Percentiles rank a stretch among this genome's conserved stretches.
Evolutionary conservation across 2,888 invertebrate species (phyloP).

Genomic region (Amphipyra berbera): DNA sequence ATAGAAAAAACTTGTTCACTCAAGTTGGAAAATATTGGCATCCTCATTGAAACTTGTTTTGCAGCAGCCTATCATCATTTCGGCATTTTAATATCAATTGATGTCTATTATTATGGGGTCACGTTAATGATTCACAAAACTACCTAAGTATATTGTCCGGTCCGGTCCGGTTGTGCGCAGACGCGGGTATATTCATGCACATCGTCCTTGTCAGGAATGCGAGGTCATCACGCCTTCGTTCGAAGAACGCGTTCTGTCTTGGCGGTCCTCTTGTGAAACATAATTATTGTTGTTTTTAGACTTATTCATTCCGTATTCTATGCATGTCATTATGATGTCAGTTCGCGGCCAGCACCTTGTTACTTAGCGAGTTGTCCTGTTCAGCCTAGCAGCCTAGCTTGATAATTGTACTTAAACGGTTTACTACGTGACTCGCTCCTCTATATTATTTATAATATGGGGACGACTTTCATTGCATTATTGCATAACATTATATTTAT

Average conservation of each 20-base stretch:
- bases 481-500: constrained; percentile 19
- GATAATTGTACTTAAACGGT: constrained; percentile 54
- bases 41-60: constrained; percentile 46
- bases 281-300: constrained; percentile 77
- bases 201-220: constrained; percentile 90
- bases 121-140: constrained; percentile 61
- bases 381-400: constrained; percentile 46
- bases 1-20: constrained; percentile 16
- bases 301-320: constrained; percentile 80
- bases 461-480: constrained; percentile 14
- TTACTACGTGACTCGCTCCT: constrained; percentile 34
- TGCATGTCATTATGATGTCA: constrained; percentile 78
- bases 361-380: constrained; percentile 53
- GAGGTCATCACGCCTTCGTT: constrained; percentile 85
- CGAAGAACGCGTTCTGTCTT: constrained; percentile 79
- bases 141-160: constrained; percentile 53
- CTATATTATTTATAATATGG: constrained; percentile 13
- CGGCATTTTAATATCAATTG: constrained; percentile 49
- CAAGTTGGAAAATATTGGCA: constrained; percentile 40
- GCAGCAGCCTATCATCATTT: constrained; percentile 51
- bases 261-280: constrained; percentile 82
- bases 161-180: constrained; percentile 54
- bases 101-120: constrained; percentile 53
- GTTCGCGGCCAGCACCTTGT: constrained; percentile 70
- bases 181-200: constrained; percentile 69